phyloP scores from a whole-genome alignment of 2,113 vertebrate genomes.

The Gobio gobio region DNA sequence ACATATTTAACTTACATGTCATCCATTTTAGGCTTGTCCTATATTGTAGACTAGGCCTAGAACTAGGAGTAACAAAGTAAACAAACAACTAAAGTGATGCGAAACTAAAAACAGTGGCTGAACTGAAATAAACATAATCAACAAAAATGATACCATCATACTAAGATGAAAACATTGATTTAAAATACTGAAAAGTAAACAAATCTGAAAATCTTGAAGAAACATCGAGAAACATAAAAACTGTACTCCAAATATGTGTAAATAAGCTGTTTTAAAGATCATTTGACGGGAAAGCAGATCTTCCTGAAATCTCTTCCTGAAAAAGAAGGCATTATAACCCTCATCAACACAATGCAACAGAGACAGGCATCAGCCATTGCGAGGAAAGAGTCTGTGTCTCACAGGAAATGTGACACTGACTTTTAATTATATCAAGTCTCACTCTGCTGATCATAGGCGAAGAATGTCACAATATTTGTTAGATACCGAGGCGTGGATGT shows the following conservation, averaged over 20 bases:
- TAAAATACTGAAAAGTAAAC: not conserved
- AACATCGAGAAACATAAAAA: not conserved
- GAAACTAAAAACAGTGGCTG: too few relatives aligned
- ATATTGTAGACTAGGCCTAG: conserved; percentile 19
- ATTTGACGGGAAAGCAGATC: not conserved
- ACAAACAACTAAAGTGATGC: too few relatives aligned
- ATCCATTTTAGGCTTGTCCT: conserved; percentile 51
- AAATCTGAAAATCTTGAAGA: not conserved
- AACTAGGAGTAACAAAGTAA: conserved; percentile 48
- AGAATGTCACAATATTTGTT: conserved; percentile 49
- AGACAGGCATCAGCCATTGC: conserved; percentile 3
- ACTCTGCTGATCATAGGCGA: conserved; percentile 47
- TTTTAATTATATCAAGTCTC: conserved; percentile 63
- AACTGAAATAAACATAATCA: too few relatives aligned
- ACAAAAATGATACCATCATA: too few relatives aligned
- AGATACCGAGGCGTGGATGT: conserved; percentile 44
- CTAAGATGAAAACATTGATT: not conserved
- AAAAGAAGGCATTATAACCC: not conserved
- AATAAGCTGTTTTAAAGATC: not conserved
- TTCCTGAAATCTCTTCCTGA: not conserved
- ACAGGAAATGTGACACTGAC: conserved; percentile 21
- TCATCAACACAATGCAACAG: conserved; percentile 2
- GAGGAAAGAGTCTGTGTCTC: conserved; percentile 1
- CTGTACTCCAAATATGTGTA: not conserved
- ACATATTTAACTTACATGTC: conserved; percentile 60